Percentiles rank a stretch among this genome's conserved stretches.
phyloP scores from a whole-genome alignment of 2,113 vertebrate species.

The Lamprologus speciosus region DNA sequence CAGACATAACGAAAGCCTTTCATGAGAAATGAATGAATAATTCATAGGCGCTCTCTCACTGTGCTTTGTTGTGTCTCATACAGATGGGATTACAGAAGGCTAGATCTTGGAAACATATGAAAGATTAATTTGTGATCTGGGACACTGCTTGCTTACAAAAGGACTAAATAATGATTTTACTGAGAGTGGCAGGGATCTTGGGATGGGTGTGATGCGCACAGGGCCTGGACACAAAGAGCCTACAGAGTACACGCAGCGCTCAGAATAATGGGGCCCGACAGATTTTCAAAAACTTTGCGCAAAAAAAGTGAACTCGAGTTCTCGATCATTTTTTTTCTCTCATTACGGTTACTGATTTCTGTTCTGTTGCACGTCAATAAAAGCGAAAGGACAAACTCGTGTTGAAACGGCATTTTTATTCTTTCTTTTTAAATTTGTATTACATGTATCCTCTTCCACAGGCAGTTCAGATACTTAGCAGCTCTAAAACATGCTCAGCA shows the following conservation, averaged over 20 bases:
- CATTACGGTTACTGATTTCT: neutral
- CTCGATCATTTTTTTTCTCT: neutral
- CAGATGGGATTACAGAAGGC: constrained; percentile 78
- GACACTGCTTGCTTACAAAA: constrained; percentile 75
- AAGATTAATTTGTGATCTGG: constrained; percentile 78
- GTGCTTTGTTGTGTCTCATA: constrained; percentile 76
- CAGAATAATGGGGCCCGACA: constrained; percentile 40
- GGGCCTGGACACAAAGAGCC: constrained; percentile 44
- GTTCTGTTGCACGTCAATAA: neutral
- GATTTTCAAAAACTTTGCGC: constrained; percentile 30
- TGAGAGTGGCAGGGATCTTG: constrained; percentile 65
- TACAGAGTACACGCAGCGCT: constrained; percentile 21
- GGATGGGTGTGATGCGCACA: constrained; percentile 43
- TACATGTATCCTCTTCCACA: neutral
- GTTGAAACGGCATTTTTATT: neutral
- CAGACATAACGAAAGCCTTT: constrained; percentile 75
- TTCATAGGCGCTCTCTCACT: constrained; percentile 67
- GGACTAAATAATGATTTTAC: constrained; percentile 76
- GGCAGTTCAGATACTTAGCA: neutral
- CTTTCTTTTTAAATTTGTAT: neutral
- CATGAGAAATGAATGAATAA: constrained; percentile 75
- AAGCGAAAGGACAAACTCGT: neutral
- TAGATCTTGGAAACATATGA: constrained; percentile 79
- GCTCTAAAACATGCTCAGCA: neutral
- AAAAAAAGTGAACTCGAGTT: constrained; percentile 21